Base-by-base conservation (phyloP, 2,888 invertebrate species). In the Thumatha senex region DNA sequence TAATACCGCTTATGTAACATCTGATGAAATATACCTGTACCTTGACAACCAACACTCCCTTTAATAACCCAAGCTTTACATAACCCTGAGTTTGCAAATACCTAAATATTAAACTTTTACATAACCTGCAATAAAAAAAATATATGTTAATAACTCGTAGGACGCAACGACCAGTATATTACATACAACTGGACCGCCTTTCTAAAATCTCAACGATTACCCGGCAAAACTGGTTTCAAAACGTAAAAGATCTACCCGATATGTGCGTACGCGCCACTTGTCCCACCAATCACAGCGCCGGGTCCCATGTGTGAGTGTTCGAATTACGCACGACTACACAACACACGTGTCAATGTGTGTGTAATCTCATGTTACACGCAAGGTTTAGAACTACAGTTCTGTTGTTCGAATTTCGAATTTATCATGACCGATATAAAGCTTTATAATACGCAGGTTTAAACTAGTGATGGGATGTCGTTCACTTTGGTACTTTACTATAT, bases 191-290 rank as follows among this genome's bases (percentile, higher is more conserved):
- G 43, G 68, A 70, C 81, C 75, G 82, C 89, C 90, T 91, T 91
- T 90, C 90, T 90, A 91, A 89, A 89, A 89, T 89, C 89, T 89
- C 81, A 57, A 80, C 86, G 81, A 83, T 85, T 85, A 85, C 81
- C 74, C 67, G 61, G 73, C 74, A 75, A 74, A 82, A 85, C 87
- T 71, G 60, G 88, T 88, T 89, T 84, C 82, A 82, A 86, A 84
- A 84, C 80, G 78, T 72, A 72, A 63, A 63, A 67, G 67, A 67
- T 67, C 63, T 63, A 62, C 55, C 55, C 53, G 67, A 67, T 67
- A 67, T 71, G 65, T 85, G 82, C 83, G 81, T 77, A 56, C 40
- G 80, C 85, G 84, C 84, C 76, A 51, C 51, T 46, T 46, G 24
- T 30, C 47, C 51, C 34, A 31, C 85, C 82, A 83, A 85, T 82